Conservation (phyloP, 2,113 vertebrate species). For the Casuarius casuarius region DNA sequence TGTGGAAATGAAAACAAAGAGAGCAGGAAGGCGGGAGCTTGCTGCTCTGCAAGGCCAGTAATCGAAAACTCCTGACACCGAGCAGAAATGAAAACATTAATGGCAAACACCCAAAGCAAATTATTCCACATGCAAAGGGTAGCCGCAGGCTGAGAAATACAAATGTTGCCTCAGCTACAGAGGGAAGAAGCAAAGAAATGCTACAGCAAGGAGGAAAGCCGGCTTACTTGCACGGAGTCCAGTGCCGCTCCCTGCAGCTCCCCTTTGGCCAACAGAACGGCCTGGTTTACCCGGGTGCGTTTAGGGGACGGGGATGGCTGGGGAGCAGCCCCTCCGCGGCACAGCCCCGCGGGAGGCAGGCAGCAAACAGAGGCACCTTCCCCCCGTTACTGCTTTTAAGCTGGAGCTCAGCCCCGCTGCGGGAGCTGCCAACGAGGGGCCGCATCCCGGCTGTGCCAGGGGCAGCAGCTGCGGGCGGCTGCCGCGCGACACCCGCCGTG, state of each 20-base stretch:
- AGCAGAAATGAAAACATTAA: constrained; percentile 79
- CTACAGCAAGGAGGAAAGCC: neutral
- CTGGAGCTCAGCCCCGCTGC: neutral
- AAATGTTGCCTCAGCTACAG: constrained; percentile 52
- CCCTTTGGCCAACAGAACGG: too few species aligned
- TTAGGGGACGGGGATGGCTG: too few species aligned
- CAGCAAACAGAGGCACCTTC: too few species aligned
- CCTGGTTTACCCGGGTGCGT: too few species aligned
- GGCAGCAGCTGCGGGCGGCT: neutral
- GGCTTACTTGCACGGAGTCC: neutral
- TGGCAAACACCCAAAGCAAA: constrained; percentile 76
- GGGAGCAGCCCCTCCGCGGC: neutral
- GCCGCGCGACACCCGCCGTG: too few species aligned
- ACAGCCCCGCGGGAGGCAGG: too few species aligned
- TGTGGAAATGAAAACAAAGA: constrained; percentile 70
- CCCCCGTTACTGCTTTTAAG: too few species aligned
- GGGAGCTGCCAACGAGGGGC: neutral
- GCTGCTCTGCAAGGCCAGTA: constrained; percentile 34
- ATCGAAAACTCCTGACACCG: constrained; percentile 75
- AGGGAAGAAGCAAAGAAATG: neutral
- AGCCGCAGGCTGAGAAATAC: constrained; percentile 51
- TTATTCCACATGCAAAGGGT: constrained; percentile 70
- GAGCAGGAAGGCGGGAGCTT: constrained; percentile 53
- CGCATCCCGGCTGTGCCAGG: neutral
- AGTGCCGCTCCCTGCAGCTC: rapidly evolving